Evolutionary conservation across 2,888 invertebrate genomes (phyloP), one percentile per base, ranked within the genome.

Genomic region (Sinhomidia bicolor): DNA sequence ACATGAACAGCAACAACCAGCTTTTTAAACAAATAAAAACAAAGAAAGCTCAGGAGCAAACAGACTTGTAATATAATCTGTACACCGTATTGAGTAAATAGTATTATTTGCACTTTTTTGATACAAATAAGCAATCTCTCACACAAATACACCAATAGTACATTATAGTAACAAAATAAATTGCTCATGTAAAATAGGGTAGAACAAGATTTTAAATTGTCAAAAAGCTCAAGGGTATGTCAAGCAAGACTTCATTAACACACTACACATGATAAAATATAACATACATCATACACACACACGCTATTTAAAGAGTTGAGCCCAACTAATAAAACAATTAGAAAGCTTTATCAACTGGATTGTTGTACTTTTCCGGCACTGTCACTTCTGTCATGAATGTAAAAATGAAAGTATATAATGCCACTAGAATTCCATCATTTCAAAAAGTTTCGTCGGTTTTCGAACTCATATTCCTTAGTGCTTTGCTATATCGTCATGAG

Each of bases 71-170:
- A 36, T 36, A 36, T 17, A 68, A 10, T 36, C 14, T 41, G 68
- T 68, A 68, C 41, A 68, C 32, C n/a, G 23, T 62, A 12, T 29
- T 54, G 14, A 14, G 74, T 26, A 51, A 74, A n/a, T 47, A 60
- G 62, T 51, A 78, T 85, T 62, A 78, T 51, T 85, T 62, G 74
- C 74, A 85, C 65, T 85, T 65, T 85, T 74, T 65, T 10, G 62
- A 85, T 74, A 51, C 78, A 76, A 76, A 26, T 1, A 44, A 44
- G 57, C 23, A 32, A 78, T 47, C 26, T 85, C 78, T 47, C 26
- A 78, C 78, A 68, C 26, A 65, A 23, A 71, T 80, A 86, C 74
- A 79, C 29, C 17, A 6, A 47, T 41, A 62, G 47, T 60, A 41
- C 9, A 41, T 20, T 44, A 76, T 57, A 57, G 17, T 36, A 54